Evolutionary conservation across 1,140 invertebrate species (phyloP).

Genomic region (Pogonomyrmex barbatus): DNA sequence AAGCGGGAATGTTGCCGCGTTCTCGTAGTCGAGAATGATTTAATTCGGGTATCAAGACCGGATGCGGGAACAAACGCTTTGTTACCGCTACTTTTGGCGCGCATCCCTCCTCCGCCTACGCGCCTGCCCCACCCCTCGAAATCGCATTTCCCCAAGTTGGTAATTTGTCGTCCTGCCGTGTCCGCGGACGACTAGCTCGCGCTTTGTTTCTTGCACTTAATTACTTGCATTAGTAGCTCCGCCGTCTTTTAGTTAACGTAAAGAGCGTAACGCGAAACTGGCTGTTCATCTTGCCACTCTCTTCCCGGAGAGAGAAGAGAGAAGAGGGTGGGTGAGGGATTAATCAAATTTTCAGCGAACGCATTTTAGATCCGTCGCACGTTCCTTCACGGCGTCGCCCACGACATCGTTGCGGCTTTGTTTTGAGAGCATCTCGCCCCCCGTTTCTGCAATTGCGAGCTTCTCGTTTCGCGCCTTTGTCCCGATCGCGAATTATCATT

Average conservation of each 20-base stretch:
- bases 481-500: not conserved
- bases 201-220: conserved; percentile 65
- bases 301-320: not conserved
- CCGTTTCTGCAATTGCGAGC: not conserved
- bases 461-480: conserved; percentile 6
- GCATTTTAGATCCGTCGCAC: conserved; percentile 41
- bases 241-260: conserved; percentile 61
- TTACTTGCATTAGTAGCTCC: conserved; percentile 66
- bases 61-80: conserved; percentile 75
- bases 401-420: conserved; percentile 2
- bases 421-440: not conserved
- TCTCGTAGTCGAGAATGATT: conserved; percentile 68
- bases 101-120: not conserved
- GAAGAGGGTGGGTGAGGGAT: not conserved
- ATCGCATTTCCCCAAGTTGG: conserved; percentile 70
- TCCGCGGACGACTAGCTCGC: conserved; percentile 27
- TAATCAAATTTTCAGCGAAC: conserved; percentile 60
- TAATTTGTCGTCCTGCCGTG: conserved; percentile 65
- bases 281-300: conserved; percentile 48
- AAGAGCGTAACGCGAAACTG: conserved; percentile 50
- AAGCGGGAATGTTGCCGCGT: conserved; percentile 62
- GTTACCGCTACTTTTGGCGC: conserved; percentile 61
- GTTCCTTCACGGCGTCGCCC: not conserved
- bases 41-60: conserved; percentile 74
- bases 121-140: conserved; percentile 1